Evolutionary conservation across 2,888 invertebrate species (phyloP).

Genomic region (Candidula unifasciata): DNA sequence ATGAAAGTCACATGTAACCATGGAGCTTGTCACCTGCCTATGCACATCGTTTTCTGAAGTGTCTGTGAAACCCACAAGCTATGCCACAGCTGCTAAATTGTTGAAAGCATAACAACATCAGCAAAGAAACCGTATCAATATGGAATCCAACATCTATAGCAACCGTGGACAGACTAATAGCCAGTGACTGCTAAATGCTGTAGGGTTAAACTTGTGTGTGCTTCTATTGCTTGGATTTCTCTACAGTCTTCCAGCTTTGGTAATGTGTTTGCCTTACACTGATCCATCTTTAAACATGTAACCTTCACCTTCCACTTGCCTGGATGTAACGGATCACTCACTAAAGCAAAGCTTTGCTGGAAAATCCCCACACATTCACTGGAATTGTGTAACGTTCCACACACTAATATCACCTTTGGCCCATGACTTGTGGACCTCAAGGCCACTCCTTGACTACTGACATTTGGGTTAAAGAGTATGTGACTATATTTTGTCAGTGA

Average conservation of each 20-base stretch:
- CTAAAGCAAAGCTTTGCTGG: constrained; percentile 83
- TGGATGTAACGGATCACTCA: constrained; percentile 80
- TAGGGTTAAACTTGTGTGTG: not conserved
- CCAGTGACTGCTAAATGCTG: not conserved
- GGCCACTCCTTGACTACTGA: constrained; percentile 81
- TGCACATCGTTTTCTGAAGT: too few species aligned
- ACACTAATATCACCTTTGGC: constrained; percentile 81
- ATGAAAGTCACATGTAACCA: too few species aligned
- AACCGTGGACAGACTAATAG: not conserved
- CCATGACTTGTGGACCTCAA: constrained; percentile 83
- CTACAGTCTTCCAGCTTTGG: constrained; percentile 57
- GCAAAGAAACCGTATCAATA: too few species aligned
- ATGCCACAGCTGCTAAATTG: too few species aligned
- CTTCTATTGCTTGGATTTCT: constrained; percentile 36
- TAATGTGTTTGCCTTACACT: constrained; percentile 51
- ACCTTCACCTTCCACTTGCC: constrained; percentile 85
- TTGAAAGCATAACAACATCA: too few species aligned
- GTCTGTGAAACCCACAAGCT: too few species aligned
- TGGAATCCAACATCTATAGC: too few species aligned
- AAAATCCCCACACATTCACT: constrained; percentile 82
- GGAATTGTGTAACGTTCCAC: constrained; percentile 83
- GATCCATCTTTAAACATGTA: constrained; percentile 70
- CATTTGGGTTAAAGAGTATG: constrained; percentile 82
- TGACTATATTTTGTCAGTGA: constrained; percentile 63
- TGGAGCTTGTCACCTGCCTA: too few species aligned